phyloP scores from a whole-genome alignment of 2,113 vertebrate species.

The Dermatemys mawii region DNA sequence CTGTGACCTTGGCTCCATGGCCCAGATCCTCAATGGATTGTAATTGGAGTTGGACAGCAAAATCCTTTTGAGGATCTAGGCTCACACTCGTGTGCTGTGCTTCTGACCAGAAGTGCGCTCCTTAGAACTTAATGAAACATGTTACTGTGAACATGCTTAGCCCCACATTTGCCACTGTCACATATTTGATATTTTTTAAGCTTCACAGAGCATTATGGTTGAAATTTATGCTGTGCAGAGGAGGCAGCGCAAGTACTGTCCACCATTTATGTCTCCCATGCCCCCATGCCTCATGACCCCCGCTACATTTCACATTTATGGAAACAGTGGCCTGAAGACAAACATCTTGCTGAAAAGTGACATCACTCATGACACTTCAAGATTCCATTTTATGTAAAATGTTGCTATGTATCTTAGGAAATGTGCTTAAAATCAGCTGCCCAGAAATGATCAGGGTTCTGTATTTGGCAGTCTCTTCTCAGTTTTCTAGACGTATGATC shows the following conservation, averaged over 20 bases:
- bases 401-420: background rate
- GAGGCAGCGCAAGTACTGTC: background rate
- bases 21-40: background rate
- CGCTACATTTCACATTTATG: background rate
- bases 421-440: background rate
- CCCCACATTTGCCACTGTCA: background rate
- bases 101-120: background rate
- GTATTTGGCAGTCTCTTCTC: constrained; percentile 6
- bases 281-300: fast-evolving
- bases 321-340: background rate
- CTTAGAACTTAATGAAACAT: background rate
- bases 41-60: background rate
- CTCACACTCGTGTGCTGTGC: background rate
- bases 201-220: background rate
- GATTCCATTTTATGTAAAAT: background rate
- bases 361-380: background rate
- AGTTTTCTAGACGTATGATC: background rate
- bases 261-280: background rate
- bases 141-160: fast-evolving
- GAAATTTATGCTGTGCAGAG: background rate
- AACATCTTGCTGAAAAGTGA: background rate
- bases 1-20: background rate
- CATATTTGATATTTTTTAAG: background rate
- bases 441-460: background rate
- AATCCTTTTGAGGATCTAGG: background rate